Conservation (phyloP, 2,888 invertebrate genomes). For the Ectemnius cavifrons region DNA sequence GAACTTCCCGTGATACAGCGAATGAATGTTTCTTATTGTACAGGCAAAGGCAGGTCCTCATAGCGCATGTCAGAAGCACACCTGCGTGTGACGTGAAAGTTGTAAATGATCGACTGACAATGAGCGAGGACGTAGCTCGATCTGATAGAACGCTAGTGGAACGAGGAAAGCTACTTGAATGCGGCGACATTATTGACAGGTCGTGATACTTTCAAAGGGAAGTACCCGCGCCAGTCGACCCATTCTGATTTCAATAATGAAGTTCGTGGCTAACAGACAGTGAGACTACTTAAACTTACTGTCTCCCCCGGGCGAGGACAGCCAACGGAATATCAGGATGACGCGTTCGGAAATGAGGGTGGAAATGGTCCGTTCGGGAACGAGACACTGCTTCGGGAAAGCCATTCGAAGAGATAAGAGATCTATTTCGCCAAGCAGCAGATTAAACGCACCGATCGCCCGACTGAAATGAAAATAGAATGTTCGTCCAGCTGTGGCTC, state of each 20-base stretch:
- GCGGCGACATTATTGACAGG: constrained; percentile 36
- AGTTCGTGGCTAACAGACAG: constrained; percentile 1
- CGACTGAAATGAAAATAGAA: not conserved
- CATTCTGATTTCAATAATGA: constrained; percentile 29
- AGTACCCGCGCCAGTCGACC: constrained; percentile 7
- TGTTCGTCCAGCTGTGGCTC: too few species aligned
- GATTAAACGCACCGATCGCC: not conserved
- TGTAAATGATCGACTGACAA: too few species aligned
- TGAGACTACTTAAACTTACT: constrained; percentile 3
- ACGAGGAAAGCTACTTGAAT: constrained; percentile 15
- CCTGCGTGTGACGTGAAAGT: too few species aligned
- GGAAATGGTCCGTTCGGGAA: not conserved
- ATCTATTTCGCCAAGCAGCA: not conserved
- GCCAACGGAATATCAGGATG: constrained; percentile 1
- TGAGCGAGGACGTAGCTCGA: too few species aligned
- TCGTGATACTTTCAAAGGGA: constrained; percentile 33
- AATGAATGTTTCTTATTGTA: too few species aligned
- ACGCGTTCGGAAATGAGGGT: constrained; percentile 9
- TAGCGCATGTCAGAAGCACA: too few species aligned
- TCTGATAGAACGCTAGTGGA: too few species aligned
- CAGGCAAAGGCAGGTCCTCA: too few species aligned
- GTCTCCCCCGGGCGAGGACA: not conserved
- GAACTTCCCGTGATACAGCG: too few species aligned
- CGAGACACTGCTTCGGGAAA: not conserved
- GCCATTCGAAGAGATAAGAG: not conserved